Conservation (phyloP, 2,888 invertebrate genomes). For the Icerya purchasi region DNA sequence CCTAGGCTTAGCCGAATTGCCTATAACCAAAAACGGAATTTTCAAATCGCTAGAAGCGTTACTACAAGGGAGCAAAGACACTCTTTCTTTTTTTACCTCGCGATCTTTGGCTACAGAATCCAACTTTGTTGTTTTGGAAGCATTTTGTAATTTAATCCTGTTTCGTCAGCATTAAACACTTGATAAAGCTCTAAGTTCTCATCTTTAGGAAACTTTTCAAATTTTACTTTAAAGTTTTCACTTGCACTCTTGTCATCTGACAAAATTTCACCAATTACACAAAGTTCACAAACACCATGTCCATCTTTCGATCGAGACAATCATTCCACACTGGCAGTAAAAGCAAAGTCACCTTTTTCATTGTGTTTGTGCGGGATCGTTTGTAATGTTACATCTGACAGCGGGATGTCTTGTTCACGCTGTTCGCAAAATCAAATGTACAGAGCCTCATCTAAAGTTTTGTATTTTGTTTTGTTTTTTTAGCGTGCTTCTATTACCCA, state of each 20-base stretch:
- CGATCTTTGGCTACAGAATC: constrained; percentile 16
- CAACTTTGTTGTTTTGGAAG: constrained; percentile 18
- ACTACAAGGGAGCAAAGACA: constrained; percentile 19
- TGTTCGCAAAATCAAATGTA: no score
- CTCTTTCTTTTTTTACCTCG: constrained; percentile 19
- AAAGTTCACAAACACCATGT: constrained; percentile 17
- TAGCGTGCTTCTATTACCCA: no score
- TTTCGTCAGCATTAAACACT: constrained; percentile 20
- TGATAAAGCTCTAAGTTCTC: constrained; percentile 14
- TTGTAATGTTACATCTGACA: constrained; percentile 5
- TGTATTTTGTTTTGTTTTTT: no score
- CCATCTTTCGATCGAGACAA: constrained; percentile 19
- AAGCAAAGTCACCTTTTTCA: no score
- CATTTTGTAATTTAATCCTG: constrained; percentile 19
- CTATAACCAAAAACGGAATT: constrained; percentile 19
- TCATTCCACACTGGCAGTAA: constrained; percentile 16
- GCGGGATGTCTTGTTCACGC: no score
- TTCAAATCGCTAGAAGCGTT: constrained; percentile 19
- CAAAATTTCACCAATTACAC: constrained; percentile 16
- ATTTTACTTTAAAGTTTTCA: constrained; percentile 15
- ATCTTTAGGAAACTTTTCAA: constrained; percentile 12
- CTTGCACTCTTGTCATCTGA: constrained; percentile 14
- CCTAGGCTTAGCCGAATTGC: constrained; percentile 19
- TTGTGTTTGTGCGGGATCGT: constrained; percentile 4
- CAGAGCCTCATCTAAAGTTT: no score